phyloP scores from a whole-genome alignment of 2,113 vertebrate genomes.

The Opisthocomus hoazin region DNA sequence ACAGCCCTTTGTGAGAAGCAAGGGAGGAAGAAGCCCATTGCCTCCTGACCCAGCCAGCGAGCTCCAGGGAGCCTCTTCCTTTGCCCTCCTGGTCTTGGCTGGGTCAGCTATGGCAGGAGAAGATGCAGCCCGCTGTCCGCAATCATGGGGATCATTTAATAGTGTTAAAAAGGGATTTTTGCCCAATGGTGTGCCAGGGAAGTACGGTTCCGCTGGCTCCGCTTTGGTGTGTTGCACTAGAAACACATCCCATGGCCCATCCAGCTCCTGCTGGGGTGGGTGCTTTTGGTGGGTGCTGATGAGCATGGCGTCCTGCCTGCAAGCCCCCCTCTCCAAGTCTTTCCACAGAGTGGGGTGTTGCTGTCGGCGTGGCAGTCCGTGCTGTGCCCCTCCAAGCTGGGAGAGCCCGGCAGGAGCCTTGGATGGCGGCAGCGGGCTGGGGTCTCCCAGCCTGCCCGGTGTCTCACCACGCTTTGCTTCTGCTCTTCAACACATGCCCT shows the following conservation, averaged over 20 bases:
- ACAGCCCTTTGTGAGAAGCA: neutral
- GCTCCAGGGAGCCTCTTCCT: neutral
- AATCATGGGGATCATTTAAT: neutral
- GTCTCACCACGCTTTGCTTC: neutral
- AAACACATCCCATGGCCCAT: fast-evolving
- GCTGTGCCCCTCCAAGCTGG: neutral
- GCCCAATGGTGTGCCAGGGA: neutral
- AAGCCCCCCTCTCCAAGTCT: neutral
- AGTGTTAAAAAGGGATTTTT: neutral
- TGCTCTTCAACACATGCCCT: neutral
- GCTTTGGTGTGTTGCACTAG: neutral
- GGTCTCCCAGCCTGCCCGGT: neutral
- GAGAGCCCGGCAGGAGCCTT: neutral
- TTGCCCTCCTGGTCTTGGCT: neutral
- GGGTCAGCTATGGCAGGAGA: neutral
- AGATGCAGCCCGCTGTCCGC: neutral
- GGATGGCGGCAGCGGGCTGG: neutral
- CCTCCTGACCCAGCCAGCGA: neutral
- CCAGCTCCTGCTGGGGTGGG: neutral
- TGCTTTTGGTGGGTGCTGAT: neutral
- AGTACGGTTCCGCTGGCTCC: neutral
- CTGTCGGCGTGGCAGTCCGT: fast-evolving
- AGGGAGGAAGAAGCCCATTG: neutral
- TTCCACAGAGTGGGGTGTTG: neutral
- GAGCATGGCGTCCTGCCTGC: neutral